Evolutionary conservation across 1,140 invertebrate species (phyloP).

Genomic region (Holcopasites calliopsidis): DNA sequence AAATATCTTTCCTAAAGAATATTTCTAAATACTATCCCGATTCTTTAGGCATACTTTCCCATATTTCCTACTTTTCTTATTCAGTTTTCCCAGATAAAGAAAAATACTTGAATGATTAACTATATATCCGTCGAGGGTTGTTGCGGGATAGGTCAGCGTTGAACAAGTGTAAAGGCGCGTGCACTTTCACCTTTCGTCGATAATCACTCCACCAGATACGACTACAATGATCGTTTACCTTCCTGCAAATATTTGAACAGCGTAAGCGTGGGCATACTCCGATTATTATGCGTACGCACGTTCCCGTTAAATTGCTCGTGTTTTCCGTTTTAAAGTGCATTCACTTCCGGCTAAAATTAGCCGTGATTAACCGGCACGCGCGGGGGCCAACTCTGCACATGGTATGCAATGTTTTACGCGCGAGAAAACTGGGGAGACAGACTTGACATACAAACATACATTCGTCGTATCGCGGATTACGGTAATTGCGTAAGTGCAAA

Average conservation of each 20-base stretch:
- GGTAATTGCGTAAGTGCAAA: constrained; percentile 14
- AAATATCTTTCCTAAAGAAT: background rate
- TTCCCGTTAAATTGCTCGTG: background rate
- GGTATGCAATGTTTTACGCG: constrained; percentile 5
- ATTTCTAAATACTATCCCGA: too few species aligned
- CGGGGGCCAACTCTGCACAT: background rate
- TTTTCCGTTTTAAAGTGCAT: constrained; percentile 9
- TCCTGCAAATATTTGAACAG: too few species aligned
- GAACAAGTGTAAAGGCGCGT: background rate
- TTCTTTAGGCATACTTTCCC: too few species aligned
- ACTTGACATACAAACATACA: background rate
- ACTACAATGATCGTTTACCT: too few species aligned
- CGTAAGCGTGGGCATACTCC: too few species aligned
- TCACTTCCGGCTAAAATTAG: constrained; percentile 32
- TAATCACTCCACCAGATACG: too few species aligned
- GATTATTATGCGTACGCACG: background rate
- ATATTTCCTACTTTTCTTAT: too few species aligned
- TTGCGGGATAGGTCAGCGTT: background rate
- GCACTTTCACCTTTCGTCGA: too few species aligned
- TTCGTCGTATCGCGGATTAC: background rate
- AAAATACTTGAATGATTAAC: too few species aligned
- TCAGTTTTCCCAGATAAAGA: too few species aligned
- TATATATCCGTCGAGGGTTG: too few species aligned
- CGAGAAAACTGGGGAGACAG: background rate
- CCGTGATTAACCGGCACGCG: background rate